Evolutionary conservation across 2,888 invertebrate species (phyloP), one percentile per base, ranked within the genome.

Genomic region (Homarus gammarus): DNA sequence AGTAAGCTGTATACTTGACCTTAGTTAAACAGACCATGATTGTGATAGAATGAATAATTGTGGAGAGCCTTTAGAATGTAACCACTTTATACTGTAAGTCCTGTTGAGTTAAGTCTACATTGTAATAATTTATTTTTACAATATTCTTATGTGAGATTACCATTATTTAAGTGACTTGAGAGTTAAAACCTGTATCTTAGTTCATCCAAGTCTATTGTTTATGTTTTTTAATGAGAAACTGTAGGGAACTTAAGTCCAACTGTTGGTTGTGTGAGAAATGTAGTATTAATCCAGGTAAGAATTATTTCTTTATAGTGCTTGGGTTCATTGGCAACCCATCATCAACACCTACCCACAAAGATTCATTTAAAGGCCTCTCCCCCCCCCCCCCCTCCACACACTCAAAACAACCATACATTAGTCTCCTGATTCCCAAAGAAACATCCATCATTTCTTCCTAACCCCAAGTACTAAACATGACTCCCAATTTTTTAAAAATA

Each of bases 161-260:
- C 18, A 56, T 56, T 64, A 27, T 64, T n/a, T 64, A 27, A 56
- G 22, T 44, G 61, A 64, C 6, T 64, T n/a, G 27, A 27, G 40
- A 75, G 44, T 75, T 44, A 44, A 44, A 44, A 44, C 6, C 40
- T 49, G 40, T 22, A 44, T n/a, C 75, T 44, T 75, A n/a, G 44
- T 38, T 75, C 10, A 75, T 27, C n/a, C 75, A 75, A 33, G 38
- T 75, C 44, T 75, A 49, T 75, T 44, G 15, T 44, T 22, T 75
- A 75, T 75, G n/a, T 64, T 75, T 75, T 75, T 75, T 44, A 44
- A 44, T 8, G 33, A 15, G 75, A 75, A 75, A 75, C 75, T 44
- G n/a, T 75, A n/a, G 75, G 27, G 75, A 40, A 44, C 49, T 44
- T 75, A 40, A 75, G 75, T 75, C 75, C 27, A 27, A 44, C 75